Conservation (phyloP, 2,888 invertebrate species). For the Poecilus cupreus region DNA sequence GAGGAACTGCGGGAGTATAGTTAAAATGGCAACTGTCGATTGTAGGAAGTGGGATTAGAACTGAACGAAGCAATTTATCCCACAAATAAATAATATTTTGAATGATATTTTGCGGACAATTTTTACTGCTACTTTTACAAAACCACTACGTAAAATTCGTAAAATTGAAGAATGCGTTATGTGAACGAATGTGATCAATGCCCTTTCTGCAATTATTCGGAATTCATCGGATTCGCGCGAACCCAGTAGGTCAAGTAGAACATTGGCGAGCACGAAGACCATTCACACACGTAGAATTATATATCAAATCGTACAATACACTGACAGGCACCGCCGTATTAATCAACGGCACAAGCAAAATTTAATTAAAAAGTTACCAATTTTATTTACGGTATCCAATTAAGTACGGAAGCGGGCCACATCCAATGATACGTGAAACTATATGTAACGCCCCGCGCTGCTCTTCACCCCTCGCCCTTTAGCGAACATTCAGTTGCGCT, state of each 20-base stretch:
- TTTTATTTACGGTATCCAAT: slow-evolving; percentile 59
- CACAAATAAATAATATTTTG: too few species aligned
- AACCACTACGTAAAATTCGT: too few species aligned
- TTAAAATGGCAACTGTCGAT: too few species aligned
- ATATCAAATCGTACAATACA: slow-evolving; percentile 56
- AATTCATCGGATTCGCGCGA: neutral
- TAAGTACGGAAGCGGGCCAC: slow-evolving; percentile 48
- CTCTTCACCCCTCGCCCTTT: neutral
- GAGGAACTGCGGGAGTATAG: too few species aligned
- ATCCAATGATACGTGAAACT: slow-evolving; percentile 56
- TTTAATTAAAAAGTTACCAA: slow-evolving; percentile 58
- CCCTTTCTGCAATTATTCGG: neutral
- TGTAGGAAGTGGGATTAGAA: too few species aligned
- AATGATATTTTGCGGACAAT: too few species aligned
- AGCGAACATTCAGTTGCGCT: neutral
- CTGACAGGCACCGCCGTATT: slow-evolving; percentile 54
- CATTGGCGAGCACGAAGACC: slow-evolving; percentile 13
- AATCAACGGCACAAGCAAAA: slow-evolving; percentile 59
- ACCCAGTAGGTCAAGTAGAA: slow-evolving; percentile 32
- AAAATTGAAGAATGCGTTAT: too few species aligned
- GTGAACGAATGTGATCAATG: too few species aligned
- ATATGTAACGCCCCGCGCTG: slow-evolving; percentile 6
- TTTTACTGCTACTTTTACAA: too few species aligned
- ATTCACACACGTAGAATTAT: slow-evolving; percentile 41
- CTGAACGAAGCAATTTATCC: too few species aligned